Conservation (phyloP, 2,888 invertebrate genomes). For the Sialis lutaria region DNA sequence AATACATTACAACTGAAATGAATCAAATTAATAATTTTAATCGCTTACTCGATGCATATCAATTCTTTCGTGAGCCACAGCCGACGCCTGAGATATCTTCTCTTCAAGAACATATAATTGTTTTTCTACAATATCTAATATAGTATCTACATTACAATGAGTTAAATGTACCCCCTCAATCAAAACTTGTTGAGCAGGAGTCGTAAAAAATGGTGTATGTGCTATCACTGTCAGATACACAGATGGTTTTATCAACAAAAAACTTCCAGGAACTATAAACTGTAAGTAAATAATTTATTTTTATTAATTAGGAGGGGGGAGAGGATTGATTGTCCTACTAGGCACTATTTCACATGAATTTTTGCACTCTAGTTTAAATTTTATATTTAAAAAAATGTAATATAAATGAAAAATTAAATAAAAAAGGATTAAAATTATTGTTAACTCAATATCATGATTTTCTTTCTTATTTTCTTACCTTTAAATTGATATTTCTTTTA, state of each 20-base stretch:
- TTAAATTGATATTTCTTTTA: no score
- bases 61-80: slow-evolving; percentile 33
- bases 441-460: no score
- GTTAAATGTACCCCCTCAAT: slow-evolving; percentile 51
- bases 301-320: no score
- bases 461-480: no score
- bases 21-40: neutral
- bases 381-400: no score
- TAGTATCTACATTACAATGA: slow-evolving; percentile 34
- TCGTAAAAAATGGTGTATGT: slow-evolving; percentile 55
- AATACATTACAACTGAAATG: slow-evolving; percentile 3
- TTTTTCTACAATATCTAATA: slow-evolving; percentile 35
- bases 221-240: slow-evolving; percentile 59
- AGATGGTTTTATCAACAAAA: slow-evolving; percentile 40
- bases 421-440: no score
- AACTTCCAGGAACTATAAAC: slow-evolving; percentile 51
- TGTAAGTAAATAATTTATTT: slow-evolving; percentile 21
- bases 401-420: no score
- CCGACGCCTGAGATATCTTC: slow-evolving; percentile 35
- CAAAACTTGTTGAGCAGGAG: slow-evolving; percentile 52
- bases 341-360: no score
- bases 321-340: no score
- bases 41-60: slow-evolving; percentile 25
- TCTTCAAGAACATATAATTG: slow-evolving; percentile 42
- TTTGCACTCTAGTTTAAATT: no score